Evolutionary conservation across 2,797 vertebrate genomes (phyloP), one percentile per base, ranked within the genome.

Genomic region (Merluccius polli): DNA sequence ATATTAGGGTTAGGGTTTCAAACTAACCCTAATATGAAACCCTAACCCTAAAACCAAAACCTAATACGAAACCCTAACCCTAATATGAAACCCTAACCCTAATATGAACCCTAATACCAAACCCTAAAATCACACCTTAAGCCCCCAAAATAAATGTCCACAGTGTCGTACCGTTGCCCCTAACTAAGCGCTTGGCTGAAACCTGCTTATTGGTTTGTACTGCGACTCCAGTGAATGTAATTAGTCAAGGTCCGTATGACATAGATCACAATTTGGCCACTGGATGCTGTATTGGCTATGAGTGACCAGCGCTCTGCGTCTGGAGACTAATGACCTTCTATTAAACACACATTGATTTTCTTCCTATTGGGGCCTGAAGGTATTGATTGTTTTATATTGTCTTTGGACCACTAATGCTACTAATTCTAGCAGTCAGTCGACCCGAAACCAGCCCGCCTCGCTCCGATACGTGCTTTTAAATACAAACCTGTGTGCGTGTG

Each of bases 291-390:
- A 82, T 84, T 82, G 83, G 81, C 79, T 79, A 78, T 81, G 68
- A 80, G 78, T 83, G 85, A 83, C 80, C 76, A 82, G 82, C 70
- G 72, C 75, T 84, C 82, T 88, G 81, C 79, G 79, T 77, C 82
- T 76, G 74, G 83, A 89, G 90, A 91, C 74, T 86, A 91, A 92
- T 89, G 78, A 87, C 87, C 86, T 85, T 87, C 85, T 87, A 88
- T 89, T 89, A 88, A 86, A 84, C 86, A 78, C 79, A 88, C 83
- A 92, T 90, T 87, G 90, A 90, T 92, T 91, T 90, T 85, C 83
- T 86, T 85, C 87, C 84, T 85, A 75, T 85, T 81, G 75, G 84
- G 74, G 78, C 12, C 83, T 79, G 83, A 89, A 90, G 75, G 59
- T 89, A 92, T 90, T 78, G 89, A 90, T 92, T 87, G 84, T 79